Evolutionary conservation across 2,113 vertebrate species (phyloP), one percentile per base, ranked within the genome.

Genomic region (Tyto alba): DNA sequence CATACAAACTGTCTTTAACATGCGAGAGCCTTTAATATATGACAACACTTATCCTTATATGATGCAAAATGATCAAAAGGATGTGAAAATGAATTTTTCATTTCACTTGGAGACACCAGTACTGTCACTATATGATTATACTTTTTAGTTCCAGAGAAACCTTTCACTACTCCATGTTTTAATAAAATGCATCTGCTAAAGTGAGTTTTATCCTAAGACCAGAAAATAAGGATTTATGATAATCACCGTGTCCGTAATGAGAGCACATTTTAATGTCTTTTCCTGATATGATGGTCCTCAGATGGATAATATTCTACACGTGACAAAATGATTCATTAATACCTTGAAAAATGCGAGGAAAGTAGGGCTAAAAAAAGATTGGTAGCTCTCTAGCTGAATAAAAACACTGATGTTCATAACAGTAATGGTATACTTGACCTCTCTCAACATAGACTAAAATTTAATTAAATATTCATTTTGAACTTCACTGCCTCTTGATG

Each of bases 241-340:
- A 59, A 76, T 82, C 23, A 66, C 50, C 0, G 1, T 81, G 34
- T 52, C 67, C n/a, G 69, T 72, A 88, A 88, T 85, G 71, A 82
- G 69, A 88, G 62, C 62, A 83, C 52, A 66, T 79, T 88, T 87
- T 90, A 85, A 73, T 88, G 40, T 55, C 41, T 88, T 91, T 63
- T 74, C 69, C 55, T 74, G 18, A 80, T 68, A 55, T 43, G 72
- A 89, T 76, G 38, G 80, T 81, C 36, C 74, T 94, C 64, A 69
- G 50, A 85, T 93, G 90, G 60, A 64, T 90, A 82, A 93, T 97
- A 89, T 40, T 90, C 69, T 73, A 43, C 71, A 91, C 32, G 73
- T 93, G 85, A 80, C 60, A 95, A 91, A 89, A 64, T 67, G 74
- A 78, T 95, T 93, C 76, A 88, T 90, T 93, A 93, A 85, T 83